phyloP scores from a whole-genome alignment of 2,113 vertebrate genomes.

The Crotalus viridis region DNA sequence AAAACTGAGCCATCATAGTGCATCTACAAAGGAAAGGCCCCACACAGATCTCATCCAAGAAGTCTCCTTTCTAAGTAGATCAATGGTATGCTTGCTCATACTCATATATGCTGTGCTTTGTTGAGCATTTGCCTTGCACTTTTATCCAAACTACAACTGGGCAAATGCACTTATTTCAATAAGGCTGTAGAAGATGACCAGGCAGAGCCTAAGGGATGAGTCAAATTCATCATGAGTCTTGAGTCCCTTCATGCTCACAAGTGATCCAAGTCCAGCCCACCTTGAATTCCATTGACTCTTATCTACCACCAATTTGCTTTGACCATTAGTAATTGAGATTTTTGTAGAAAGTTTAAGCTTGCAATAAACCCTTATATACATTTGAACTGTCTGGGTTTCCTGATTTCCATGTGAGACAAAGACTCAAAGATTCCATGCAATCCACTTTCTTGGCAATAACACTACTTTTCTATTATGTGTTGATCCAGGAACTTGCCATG shows the following conservation, averaged over 20 bases:
- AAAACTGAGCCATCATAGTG: background rate
- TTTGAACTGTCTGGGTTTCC: background rate
- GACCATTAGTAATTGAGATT: background rate
- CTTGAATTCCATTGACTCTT: background rate
- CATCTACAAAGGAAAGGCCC: background rate
- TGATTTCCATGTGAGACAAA: background rate
- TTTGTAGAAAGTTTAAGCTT: background rate
- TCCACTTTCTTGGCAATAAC: background rate
- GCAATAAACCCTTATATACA: background rate
- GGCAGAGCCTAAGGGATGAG: background rate
- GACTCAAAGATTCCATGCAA: background rate
- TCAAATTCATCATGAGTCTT: background rate
- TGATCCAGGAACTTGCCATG: background rate
- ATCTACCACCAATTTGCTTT: background rate
- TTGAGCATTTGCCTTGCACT: background rate
- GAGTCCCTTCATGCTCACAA: background rate
- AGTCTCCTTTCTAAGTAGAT: background rate
- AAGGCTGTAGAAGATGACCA: background rate
- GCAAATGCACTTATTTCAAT: background rate
- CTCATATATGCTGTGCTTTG: background rate
- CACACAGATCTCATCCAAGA: background rate
- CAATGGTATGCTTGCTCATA: background rate
- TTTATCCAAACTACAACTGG: background rate
- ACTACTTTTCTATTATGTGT: background rate
- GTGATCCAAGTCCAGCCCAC: background rate